Conservation (phyloP, 2,888 invertebrate species). For the Aporophyla lueneburgensis region DNA sequence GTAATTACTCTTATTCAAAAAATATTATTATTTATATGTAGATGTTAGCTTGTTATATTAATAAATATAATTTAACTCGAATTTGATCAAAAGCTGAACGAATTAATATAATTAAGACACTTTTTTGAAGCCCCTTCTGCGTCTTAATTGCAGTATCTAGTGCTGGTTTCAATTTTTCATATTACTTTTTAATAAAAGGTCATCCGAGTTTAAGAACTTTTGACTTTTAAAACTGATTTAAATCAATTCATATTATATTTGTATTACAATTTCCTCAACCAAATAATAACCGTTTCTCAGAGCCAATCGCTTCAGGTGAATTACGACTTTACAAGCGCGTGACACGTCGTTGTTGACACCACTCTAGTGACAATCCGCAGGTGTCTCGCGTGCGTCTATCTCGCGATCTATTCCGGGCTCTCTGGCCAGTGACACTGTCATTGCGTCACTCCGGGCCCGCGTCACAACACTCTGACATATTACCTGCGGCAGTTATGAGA, state of each 20-base stretch:
- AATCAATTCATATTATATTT: not conserved
- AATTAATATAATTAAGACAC: not conserved
- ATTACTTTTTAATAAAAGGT: no score
- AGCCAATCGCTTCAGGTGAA: not conserved
- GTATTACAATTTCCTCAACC: not conserved
- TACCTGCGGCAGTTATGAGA: conserved; percentile 58
- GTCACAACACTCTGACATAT: conserved; percentile 60
- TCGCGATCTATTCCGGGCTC: conserved; percentile 74
- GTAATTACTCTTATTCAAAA: no score
- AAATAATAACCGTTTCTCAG: not conserved
- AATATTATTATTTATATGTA: no score
- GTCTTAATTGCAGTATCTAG: no score
- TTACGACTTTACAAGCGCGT: conserved; percentile 13
- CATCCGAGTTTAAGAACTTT: no score
- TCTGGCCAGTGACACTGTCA: conserved; percentile 67
- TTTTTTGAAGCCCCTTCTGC: not conserved
- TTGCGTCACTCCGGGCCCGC: conserved; percentile 73
- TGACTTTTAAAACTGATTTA: not conserved
- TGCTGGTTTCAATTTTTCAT: no score
- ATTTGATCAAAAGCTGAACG: not conserved
- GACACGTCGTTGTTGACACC: conserved; percentile 49
- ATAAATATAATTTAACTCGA: no score
- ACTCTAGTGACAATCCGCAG: conserved; percentile 70
- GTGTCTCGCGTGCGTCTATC: conserved; percentile 84
- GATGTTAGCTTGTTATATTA: no score